Evolutionary conservation across 1,140 invertebrate species (phyloP).

Genomic region (Palaemon carinicauda): DNA sequence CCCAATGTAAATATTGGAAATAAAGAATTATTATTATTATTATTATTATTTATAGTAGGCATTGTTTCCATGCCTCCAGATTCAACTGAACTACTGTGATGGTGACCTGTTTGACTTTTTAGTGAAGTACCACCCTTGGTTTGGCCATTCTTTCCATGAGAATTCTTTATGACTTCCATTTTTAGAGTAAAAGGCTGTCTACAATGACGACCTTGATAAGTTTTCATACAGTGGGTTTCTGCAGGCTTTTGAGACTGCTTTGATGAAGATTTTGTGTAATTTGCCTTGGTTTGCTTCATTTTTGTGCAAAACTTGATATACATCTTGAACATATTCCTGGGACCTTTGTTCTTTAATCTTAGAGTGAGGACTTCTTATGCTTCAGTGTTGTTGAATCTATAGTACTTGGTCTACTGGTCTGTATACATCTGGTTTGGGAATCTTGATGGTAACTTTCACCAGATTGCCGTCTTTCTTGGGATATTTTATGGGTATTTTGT

Average conservation of each 20-base stretch:
- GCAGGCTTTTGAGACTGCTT: background rate
- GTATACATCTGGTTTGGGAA: conserved; percentile 12
- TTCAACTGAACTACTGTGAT: conserved; percentile 23
- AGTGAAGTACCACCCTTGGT: background rate
- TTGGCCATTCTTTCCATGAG: background rate
- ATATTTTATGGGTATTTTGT: background rate
- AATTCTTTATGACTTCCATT: conserved; percentile 22
- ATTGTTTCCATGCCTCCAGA: conserved; percentile 55
- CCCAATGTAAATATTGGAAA: too few relatives aligned
- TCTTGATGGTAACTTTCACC: conserved; percentile 18
- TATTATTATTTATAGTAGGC: conserved; percentile 58
- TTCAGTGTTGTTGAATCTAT: conserved; percentile 21
- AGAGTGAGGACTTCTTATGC: background rate
- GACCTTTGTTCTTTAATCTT: conserved; percentile 22
- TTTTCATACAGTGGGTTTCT: background rate
- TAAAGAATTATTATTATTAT: too few relatives aligned
- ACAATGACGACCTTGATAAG: background rate
- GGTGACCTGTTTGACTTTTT: background rate
- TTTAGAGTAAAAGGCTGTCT: conserved; percentile 26
- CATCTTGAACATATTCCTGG: conserved; percentile 3
- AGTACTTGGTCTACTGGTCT: background rate
- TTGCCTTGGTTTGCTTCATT: conserved; percentile 6
- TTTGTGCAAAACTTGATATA: background rate
- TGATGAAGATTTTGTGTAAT: background rate
- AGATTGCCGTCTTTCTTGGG: conserved; percentile 38